phyloP scores from a whole-genome alignment of 2,797 vertebrate genomes.

The Argentina silus region DNA sequence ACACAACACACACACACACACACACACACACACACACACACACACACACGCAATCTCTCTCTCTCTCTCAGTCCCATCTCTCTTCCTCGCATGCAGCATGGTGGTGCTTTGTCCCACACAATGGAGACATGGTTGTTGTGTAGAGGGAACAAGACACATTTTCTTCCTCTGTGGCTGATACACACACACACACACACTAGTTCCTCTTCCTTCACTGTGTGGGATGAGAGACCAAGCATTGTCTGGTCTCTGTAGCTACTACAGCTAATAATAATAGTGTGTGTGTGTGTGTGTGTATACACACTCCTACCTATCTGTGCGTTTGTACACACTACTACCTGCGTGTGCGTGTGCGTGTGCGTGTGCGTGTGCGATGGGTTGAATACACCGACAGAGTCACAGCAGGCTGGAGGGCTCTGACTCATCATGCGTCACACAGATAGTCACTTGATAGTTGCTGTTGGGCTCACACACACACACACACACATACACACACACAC shows the following conservation, averaged over 20 bases:
- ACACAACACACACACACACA: background rate
- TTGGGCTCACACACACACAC: background rate
- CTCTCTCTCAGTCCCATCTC: background rate
- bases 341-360: background rate
- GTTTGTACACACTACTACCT: background rate
- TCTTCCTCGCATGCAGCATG: background rate
- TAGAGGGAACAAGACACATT: background rate
- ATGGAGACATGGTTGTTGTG: background rate
- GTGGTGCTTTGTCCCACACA: background rate
- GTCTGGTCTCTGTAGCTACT: background rate
- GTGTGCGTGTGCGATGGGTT: background rate
- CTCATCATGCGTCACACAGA: background rate
- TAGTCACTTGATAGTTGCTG: background rate
- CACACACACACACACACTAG: background rate
- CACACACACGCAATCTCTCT: background rate
- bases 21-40: background rate
- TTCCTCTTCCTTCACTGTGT: background rate
- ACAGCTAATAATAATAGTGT: too few relatives aligned
- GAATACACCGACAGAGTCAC: background rate
- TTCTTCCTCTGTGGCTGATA: background rate
- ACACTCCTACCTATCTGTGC: background rate
- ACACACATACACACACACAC: background rate
- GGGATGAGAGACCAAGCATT: slow-evolving; percentile 1
- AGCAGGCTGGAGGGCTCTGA: background rate
- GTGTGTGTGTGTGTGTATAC: background rate